These are phyloP conservation scores for Phasianus colchicus DNA, from an alignment of 2,113 vertebrate genomes.

Conservation along the genomic window DNA sequence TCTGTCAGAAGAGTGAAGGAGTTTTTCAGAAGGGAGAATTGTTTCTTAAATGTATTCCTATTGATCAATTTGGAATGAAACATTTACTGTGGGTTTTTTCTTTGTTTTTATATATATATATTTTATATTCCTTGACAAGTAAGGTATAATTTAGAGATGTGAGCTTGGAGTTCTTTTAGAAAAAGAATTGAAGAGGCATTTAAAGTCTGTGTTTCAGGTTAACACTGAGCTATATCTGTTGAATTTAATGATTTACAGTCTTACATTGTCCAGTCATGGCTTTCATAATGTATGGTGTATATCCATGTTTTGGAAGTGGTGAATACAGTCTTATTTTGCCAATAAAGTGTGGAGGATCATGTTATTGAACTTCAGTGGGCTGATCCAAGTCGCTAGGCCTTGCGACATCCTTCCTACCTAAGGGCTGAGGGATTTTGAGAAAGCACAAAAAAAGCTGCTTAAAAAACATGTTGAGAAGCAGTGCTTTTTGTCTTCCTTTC, in stretches of 20 bases:
- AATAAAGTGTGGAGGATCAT: not conserved
- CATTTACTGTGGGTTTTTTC: not conserved
- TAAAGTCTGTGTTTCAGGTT: not conserved
- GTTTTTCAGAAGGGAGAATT: not conserved
- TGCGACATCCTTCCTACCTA: not conserved
- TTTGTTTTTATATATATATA: not conserved
- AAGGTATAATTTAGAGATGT: not conserved
- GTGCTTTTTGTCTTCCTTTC: not conserved
- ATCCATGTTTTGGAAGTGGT: not conserved
- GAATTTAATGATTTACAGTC: not conserved
- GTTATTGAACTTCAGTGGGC: not conserved
- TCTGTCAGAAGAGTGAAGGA: not conserved
- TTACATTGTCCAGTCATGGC: not conserved
- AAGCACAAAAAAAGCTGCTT: not conserved
- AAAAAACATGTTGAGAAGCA: not conserved
- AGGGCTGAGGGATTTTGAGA: not conserved
- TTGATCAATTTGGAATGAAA: not conserved
- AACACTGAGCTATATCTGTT: not conserved
- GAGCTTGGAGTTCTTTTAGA: not conserved
- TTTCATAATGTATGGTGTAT: not conserved
- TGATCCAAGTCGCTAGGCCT: constrained; percentile 25
- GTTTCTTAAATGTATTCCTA: not conserved
- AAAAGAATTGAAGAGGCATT: not conserved
- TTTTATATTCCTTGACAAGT: not conserved
- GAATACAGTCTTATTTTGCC: not conserved